Evolutionary conservation across 2,113 vertebrate species (phyloP).

Genomic region (Oreotrochilus melanogaster): DNA sequence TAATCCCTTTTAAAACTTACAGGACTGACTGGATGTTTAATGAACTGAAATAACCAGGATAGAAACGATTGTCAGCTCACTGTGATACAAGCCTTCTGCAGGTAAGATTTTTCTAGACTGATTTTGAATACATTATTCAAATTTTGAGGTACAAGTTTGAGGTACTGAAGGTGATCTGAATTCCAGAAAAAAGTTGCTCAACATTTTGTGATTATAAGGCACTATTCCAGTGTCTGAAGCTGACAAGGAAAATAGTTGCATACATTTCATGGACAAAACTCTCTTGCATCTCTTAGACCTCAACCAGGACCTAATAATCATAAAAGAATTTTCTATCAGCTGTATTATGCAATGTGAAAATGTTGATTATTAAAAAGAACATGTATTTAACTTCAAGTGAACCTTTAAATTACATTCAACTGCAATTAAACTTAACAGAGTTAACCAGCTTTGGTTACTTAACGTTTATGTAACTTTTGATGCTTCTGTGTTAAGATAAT

Average conservation of each 20-base stretch:
- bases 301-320: not conserved
- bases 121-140: not conserved
- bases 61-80: not conserved
- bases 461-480: not conserved
- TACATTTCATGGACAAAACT: not conserved
- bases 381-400: slow-evolving; percentile 50
- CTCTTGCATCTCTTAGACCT: not conserved
- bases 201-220: not conserved
- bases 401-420: slow-evolving; percentile 50
- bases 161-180: not conserved
- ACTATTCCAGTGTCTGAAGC: not conserved
- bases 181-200: not conserved
- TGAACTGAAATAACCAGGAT: not conserved
- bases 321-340: not conserved
- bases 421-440: slow-evolving; percentile 54
- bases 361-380: slow-evolving; percentile 27
- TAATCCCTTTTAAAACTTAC: not conserved
- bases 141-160: not conserved
- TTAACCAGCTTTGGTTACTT: slow-evolving; percentile 29
- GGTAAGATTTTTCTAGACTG: not conserved
- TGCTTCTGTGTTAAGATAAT: slow-evolving; percentile 38
- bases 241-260: not conserved
- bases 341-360: slow-evolving; percentile 55
- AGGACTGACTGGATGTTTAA: not conserved
- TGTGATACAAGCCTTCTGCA: not conserved